These are phyloP conservation scores for Drosophila mauritiana DNA, from an alignment of 1,140 invertebrate species.

Conservation along the genomic window DNA sequence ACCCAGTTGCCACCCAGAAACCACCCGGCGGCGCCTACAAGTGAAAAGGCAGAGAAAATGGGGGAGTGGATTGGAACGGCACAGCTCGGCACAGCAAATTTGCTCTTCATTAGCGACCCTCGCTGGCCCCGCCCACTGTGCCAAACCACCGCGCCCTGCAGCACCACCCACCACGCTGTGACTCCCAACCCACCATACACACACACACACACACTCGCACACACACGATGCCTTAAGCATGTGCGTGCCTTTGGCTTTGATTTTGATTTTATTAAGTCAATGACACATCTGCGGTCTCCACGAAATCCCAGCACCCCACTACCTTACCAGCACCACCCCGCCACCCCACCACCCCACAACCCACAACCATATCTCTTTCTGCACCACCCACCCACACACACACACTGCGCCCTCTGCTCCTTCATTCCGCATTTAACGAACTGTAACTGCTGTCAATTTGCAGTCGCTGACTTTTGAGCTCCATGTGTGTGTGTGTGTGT, in stretches of 20 bases:
- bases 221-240: conserved; percentile 52
- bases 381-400: not conserved
- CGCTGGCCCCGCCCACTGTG: conserved; percentile 8
- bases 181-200: not conserved
- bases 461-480: conserved; percentile 81
- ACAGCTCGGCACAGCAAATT: conserved; percentile 63
- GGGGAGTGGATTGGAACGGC: conserved; percentile 1
- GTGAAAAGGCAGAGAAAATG: conserved; percentile 12
- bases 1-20: conserved; percentile 6
- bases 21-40: not conserved
- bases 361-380: conserved; percentile 12
- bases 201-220: not conserved
- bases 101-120: conserved; percentile 73
- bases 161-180: not conserved
- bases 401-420: conserved; percentile 6
- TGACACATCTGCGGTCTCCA: conserved; percentile 79
- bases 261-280: conserved; percentile 84
- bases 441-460: conserved; percentile 83
- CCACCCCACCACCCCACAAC: conserved; percentile 8
- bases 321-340: not conserved
- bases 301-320: conserved; percentile 13
- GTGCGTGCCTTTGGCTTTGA: conserved; percentile 81
- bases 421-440: conserved; percentile 76
- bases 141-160: conserved; percentile 1
- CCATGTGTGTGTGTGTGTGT: conserved; percentile 6